Evolutionary conservation across 2,113 vertebrate genomes (phyloP).

Genomic region (Argyrosomus japonicus): DNA sequence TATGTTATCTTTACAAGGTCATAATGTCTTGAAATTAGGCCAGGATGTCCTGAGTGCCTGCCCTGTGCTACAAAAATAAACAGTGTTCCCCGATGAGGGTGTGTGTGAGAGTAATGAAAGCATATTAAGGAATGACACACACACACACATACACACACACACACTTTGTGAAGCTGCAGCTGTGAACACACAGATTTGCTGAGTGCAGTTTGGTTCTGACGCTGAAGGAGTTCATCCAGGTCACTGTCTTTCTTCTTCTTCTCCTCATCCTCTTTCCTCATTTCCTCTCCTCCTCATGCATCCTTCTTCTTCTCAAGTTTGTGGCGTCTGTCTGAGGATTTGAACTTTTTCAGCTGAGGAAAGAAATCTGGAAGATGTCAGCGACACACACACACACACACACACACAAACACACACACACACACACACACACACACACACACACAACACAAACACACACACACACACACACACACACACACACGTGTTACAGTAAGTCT

Average conservation of each 20-base stretch:
- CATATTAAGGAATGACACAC: neutral
- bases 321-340: neutral
- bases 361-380: slow-evolving; percentile 42
- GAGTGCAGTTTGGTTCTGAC: neutral
- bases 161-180: slow-evolving; percentile 28
- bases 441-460: slow-evolving; percentile 42
- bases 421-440: neutral
- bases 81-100: neutral
- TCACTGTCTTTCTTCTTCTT: neutral
- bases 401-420: slow-evolving; percentile 44
- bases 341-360: slow-evolving; percentile 18
- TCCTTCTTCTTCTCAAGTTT: neutral
- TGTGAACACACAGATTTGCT: slow-evolving; percentile 43
- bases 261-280: neutral
- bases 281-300: neutral
- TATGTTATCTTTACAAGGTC: slow-evolving; percentile 47
- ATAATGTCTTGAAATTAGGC: slow-evolving; percentile 44
- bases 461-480: neutral
- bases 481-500: neutral
- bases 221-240: slow-evolving; percentile 1
- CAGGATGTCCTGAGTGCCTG: slow-evolving; percentile 42
- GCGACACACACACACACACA: slow-evolving; percentile 12
- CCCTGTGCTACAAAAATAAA: slow-evolving; percentile 49
- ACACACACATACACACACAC: slow-evolving; percentile 15
- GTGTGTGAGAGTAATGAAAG: slow-evolving; percentile 29